Evolutionary conservation across 2,113 vertebrate species (phyloP).

Genomic region (Pachycephala philippinensis): DNA sequence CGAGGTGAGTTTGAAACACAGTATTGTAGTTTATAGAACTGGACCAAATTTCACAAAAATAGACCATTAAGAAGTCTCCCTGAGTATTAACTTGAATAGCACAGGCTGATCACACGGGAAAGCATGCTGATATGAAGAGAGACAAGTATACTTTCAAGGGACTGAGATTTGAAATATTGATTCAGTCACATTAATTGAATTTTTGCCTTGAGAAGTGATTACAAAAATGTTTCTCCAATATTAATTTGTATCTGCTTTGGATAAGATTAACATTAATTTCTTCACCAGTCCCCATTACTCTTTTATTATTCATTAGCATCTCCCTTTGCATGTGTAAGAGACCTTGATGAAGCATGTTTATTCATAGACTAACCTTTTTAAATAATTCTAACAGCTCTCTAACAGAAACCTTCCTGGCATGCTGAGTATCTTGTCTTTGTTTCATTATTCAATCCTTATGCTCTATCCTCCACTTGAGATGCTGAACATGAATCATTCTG

Average conservation of each 20-base stretch:
- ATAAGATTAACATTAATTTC: constrained; percentile 85
- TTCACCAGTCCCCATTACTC: constrained; percentile 82
- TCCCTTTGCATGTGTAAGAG: constrained; percentile 86
- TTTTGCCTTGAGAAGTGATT: constrained; percentile 91
- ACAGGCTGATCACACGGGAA: constrained; percentile 40
- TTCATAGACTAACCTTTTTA: constrained; percentile 99
- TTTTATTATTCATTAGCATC: constrained; percentile 96
- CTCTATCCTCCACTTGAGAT: constrained; percentile 87
- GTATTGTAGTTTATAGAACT: constrained; percentile 42
- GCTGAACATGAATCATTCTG: constrained; percentile 86
- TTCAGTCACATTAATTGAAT: constrained; percentile 88
- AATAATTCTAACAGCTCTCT: constrained; percentile 96
- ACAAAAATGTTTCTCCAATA: constrained; percentile 87
- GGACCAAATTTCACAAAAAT: constrained; percentile 35
- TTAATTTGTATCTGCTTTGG: constrained; percentile 86
- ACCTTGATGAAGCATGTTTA: constrained; percentile 99
- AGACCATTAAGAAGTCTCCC: constrained; percentile 60
- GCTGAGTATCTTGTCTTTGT: constrained; percentile 89
- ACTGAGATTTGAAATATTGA: constrained; percentile 85
- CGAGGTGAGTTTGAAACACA: constrained; percentile 19
- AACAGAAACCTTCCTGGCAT: constrained; percentile 92
- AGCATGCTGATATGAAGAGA: constrained; percentile 66
- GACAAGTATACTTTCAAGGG: constrained; percentile 75
- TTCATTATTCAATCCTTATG: constrained; percentile 93
- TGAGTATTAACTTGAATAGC: constrained; percentile 53